A percentile compares a stretch with the other conserved stretches of the same genome.
phyloP scores from a whole-genome alignment of 2,113 vertebrate genomes.

The Girardinichthys multiradiatus region DNA sequence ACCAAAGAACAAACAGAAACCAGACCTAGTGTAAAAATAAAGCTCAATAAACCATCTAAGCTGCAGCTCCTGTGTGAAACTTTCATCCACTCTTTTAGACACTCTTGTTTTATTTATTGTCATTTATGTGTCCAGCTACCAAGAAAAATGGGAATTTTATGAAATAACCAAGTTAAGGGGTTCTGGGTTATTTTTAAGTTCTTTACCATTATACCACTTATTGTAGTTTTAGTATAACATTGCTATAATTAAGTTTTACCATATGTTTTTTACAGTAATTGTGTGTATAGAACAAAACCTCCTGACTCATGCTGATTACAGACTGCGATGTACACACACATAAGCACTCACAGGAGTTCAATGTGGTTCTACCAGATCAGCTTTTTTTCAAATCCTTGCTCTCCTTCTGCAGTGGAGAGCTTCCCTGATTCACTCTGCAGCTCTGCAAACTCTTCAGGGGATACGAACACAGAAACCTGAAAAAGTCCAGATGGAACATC shows the following conservation, averaged over 20 bases:
- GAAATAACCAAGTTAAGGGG: too few species aligned
- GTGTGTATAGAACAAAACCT: neutral
- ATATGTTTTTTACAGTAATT: neutral
- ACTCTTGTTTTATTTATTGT: neutral
- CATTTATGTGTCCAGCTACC: too few species aligned
- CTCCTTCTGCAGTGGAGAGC: constrained; percentile 22
- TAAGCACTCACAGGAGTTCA: neutral
- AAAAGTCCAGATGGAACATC: neutral
- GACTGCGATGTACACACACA: neutral
- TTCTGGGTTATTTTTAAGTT: too few species aligned
- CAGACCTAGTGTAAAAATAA: too few species aligned
- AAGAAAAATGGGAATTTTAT: neutral
- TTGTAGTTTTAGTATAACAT: too few species aligned
- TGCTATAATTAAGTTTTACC: neutral
- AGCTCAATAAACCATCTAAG: too few species aligned
- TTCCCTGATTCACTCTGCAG: constrained; percentile 35
- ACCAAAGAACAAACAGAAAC: too few species aligned
- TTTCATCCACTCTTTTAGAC: neutral
- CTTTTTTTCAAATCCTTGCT: constrained; percentile 17
- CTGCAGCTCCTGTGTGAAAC: neutral
- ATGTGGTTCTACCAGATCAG: constrained; percentile 10
- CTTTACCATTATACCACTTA: too few species aligned
- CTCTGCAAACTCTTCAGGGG: constrained; percentile 27
- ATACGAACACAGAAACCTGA: constrained; percentile 19
- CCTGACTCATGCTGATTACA: constrained; percentile 10